Base-by-base conservation (phyloP, 1,140 invertebrate species). In the Aphidius ervi region DNA sequence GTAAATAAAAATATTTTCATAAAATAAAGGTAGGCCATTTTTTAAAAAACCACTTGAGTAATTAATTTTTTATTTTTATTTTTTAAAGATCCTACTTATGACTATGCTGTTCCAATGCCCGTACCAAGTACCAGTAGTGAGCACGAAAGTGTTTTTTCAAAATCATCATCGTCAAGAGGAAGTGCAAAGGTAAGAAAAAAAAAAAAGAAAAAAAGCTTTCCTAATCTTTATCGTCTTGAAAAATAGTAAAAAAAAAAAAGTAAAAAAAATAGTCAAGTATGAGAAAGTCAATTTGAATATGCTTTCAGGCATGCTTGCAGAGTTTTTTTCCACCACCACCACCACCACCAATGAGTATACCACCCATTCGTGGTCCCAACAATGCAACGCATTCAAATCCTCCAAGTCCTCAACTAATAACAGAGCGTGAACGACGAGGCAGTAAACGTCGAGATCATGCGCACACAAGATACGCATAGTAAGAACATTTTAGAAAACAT, bases 71-170 rank as follows among this genome's bases (percentile, higher is more conserved):
- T 62, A 52, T 58, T 43, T 59, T 47, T 43, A 64, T 59, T 49
- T 47, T 55, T 64, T 59, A 9, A 72, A 81, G 81, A 82, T 73
- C 80, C 80, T 48, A 79, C 78, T 55, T 82, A 82, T 61, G 81
- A 82, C 68, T 82, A 82, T 63, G 81, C 80, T 56, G 81, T 82
- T 63, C 81, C 78, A 50, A 80, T 80, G 77, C 76, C 77, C 42
- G 75, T 78, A 65, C 74, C 76, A 66, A 79, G 77, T 59, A 74
- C 74, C 52, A 77, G 78, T 65, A 80, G 79, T 58, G 81, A 82
- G 63, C 80, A 81, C 67, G 81, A 82, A 63, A 81, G 80, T 69
- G 75, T 81, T 45, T 81, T 82, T 63, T 82, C 81, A n/a, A 80
- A 81, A 66, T 78, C 71, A 53, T 77, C 80, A 53, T 77, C 80